Evolutionary conservation across 2,113 vertebrate species (phyloP).

Genomic region (Microcebus griseorufus): DNA sequence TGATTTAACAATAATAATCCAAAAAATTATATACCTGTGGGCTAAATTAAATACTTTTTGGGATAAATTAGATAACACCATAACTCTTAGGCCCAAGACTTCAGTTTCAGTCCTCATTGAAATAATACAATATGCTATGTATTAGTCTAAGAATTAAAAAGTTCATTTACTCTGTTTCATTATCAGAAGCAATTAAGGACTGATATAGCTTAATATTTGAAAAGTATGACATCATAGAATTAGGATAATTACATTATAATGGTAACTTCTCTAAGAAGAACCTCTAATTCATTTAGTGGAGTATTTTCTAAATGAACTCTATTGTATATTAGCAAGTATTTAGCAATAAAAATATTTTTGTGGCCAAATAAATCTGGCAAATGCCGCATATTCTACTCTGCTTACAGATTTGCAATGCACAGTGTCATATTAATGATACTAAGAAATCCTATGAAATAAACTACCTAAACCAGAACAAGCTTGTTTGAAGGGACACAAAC

Average conservation of each 20-base stretch:
- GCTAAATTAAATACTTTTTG: not conserved
- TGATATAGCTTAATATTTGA: not conserved
- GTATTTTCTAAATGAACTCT: not conserved
- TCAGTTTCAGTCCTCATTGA: not conserved
- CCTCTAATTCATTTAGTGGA: not conserved
- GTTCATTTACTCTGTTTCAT: not conserved
- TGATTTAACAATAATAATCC: conserved; percentile 13
- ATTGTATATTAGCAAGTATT: not conserved
- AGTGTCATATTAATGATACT: not conserved
- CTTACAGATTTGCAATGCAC: not conserved
- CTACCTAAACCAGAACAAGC: not conserved
- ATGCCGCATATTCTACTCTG: not conserved
- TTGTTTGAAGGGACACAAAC: not conserved
- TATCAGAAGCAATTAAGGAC: conserved; percentile 13
- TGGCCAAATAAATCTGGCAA: not conserved
- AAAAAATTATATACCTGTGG: not conserved
- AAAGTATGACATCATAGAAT: not conserved
- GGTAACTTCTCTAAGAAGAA: not conserved
- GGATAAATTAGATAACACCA: not conserved
- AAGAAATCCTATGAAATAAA: not conserved
- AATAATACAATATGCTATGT: not conserved
- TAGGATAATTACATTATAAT: not conserved
- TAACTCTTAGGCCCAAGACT: not conserved
- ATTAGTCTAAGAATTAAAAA: not conserved
- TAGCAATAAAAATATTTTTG: not conserved